phyloP scores from a whole-genome alignment of 2,113 vertebrate genomes.

The Numenius arquata region DNA sequence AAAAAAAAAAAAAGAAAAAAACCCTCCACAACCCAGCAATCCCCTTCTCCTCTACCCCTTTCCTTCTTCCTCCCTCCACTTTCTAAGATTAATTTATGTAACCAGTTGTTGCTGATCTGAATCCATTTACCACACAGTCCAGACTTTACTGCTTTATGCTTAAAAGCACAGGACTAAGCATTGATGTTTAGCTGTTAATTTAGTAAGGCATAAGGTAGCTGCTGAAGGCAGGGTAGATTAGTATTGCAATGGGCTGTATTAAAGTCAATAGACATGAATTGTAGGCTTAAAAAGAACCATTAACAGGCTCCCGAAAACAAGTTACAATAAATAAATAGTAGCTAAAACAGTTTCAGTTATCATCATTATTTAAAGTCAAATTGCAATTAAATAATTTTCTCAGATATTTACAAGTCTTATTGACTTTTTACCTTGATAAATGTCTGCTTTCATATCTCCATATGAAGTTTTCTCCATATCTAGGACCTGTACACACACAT shows the following conservation, averaged over 20 bases:
- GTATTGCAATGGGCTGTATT: background rate
- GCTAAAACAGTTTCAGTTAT: background rate
- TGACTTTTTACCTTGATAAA: background rate
- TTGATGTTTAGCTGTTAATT: background rate
- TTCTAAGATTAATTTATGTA: conserved; percentile 8
- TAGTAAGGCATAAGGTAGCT: background rate
- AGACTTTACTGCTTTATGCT: background rate
- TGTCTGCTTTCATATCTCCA: conserved; percentile 3
- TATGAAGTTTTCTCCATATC: background rate
- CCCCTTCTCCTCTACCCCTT: background rate
- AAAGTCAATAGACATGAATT: background rate
- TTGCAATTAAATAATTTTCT: background rate
- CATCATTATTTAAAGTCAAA: background rate
- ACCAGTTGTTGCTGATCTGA: background rate
- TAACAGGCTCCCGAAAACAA: background rate
- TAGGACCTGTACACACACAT: background rate
- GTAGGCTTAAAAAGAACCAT: background rate
- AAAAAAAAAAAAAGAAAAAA: accelerated
- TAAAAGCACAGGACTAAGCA: background rate
- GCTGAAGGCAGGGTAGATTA: background rate
- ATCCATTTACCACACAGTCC: background rate
- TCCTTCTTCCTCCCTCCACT: background rate
- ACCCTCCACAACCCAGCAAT: background rate
- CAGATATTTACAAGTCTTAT: background rate
- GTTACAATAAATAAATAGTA: conserved; percentile 3